These are phyloP conservation scores for Cepaea hortensis DNA, from an alignment of 2,888 invertebrate genomes.

Conservation along the genomic window DNA sequence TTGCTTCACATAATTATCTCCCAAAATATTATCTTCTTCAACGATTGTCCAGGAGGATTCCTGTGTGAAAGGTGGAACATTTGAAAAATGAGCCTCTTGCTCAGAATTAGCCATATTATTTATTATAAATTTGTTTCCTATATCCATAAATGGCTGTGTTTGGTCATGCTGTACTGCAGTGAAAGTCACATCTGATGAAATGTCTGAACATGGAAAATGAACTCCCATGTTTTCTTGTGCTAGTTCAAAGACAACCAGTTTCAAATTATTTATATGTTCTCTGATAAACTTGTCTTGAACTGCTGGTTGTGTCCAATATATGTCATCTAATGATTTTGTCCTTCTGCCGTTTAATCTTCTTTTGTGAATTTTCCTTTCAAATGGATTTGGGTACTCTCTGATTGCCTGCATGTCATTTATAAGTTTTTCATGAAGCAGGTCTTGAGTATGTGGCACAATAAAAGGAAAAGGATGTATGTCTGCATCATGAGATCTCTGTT, in stretches of 20 bases:
- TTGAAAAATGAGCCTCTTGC: neutral
- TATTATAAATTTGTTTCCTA: neutral
- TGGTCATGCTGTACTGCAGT: neutral
- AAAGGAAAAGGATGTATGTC: neutral
- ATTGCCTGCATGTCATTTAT: constrained; percentile 56
- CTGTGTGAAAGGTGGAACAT: neutral
- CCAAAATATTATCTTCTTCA: neutral
- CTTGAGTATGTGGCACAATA: constrained; percentile 35
- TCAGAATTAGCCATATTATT: neutral
- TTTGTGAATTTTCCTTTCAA: neutral
- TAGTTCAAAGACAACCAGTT: neutral
- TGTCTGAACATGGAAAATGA: neutral
- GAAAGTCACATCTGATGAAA: neutral
- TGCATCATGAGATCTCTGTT: neutral
- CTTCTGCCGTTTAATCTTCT: constrained; percentile 46
- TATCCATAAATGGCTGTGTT: neutral
- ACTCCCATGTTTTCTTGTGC: neutral
- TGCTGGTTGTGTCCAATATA: neutral
- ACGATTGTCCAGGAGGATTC: no score
- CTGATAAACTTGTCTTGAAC: neutral
- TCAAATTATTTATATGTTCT: neutral
- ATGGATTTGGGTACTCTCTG: constrained; percentile 44
- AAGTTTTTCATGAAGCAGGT: constrained; percentile 55
- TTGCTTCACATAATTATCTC: no score
- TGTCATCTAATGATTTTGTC: constrained; percentile 50